Evolutionary conservation across 2,797 vertebrate genomes (phyloP), one percentile per base, ranked within the genome.

Genomic region (Babyrousa celebensis): DNA sequence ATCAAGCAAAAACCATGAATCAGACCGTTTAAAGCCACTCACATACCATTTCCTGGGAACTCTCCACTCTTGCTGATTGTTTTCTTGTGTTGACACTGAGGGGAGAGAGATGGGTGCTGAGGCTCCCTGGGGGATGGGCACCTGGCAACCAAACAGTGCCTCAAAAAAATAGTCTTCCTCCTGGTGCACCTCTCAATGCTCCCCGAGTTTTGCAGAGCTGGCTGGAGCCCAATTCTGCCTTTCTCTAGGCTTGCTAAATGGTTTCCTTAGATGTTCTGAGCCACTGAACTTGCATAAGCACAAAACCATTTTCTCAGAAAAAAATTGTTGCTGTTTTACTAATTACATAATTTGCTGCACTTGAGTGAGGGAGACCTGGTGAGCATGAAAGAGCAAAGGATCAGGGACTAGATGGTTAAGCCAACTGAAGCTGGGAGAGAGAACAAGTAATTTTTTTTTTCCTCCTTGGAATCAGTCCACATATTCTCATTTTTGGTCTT

Each of bases 281-380:
- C 89, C 79, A 97, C 68, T 96, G 91, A 94, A 96, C 89, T 83
- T 96, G 91, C 85, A 87, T 87, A 97, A 97, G 96, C 86, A 95
- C 95, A 96, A 91, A 96, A 89, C 89, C 91, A 97, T 97, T 97
- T 98, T 96, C 96, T 92, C 78, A 16, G 95, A 72, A 94, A 96
- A 98, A 96, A 48, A 48, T 84, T 93, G 96, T 98, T 96, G 92
- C 92, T 97, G 83, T 97, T 94, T 96, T 72, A 70, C 96, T 97
- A 96, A 97, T 98, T 93, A 96, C 72, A 67, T 94, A 68, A 97
- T 98, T 96, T 88, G 72, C 91, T 80, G 29, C 82, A 68, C 95
- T 97, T 97, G 88, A 96, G 92, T 71, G 91, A 95, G 63, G 89
- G 91, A 78, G 93, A 94, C 95, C 96, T 96, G 85, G 97, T 77